These are phyloP conservation scores for Suillia variegata DNA, from an alignment of 2,888 invertebrate species.

Conservation along the genomic window DNA sequence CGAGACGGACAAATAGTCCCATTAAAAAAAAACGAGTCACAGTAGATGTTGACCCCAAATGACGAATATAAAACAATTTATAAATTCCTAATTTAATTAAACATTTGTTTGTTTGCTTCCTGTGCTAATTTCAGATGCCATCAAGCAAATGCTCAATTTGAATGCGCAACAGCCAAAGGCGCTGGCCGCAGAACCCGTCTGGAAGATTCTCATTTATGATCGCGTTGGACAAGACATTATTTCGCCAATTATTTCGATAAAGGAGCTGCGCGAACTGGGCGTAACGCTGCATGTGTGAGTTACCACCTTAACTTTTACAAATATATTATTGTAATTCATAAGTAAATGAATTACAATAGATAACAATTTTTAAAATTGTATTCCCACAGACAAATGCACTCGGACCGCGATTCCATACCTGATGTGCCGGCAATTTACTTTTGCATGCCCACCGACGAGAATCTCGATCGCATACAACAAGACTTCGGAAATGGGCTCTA, in stretches of 20 bases:
- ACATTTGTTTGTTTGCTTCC: conserved; percentile 10
- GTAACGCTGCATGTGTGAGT: conserved; percentile 97
- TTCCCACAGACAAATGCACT: conserved; percentile 76
- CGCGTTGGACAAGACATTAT: conserved; percentile 97
- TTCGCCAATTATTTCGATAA: conserved; percentile 93
- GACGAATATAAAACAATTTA: conserved; percentile 13
- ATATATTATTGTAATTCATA: neutral
- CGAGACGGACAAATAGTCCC: neutral
- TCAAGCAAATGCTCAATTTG: conserved; percentile 95
- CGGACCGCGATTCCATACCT: conserved; percentile 89
- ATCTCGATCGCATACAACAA: conserved; percentile 90
- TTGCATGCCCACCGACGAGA: conserved; percentile 94
- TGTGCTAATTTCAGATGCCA: conserved; percentile 72
- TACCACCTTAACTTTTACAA: neutral
- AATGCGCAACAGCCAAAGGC: conserved; percentile 80
- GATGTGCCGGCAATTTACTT: conserved; percentile 99
- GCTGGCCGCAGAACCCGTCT: conserved; percentile 83
- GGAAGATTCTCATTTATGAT: conserved; percentile 97
- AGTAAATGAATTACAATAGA: neutral
- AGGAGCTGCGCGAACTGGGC: conserved; percentile 93
- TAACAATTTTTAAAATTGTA: no score
- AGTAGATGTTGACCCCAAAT: neutral
- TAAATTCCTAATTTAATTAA: neutral
- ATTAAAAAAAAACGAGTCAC: neutral
- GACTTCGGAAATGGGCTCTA: conserved; percentile 88